Conservation (phyloP, 2,113 vertebrate genomes). For the Harpagus bidentatus region DNA sequence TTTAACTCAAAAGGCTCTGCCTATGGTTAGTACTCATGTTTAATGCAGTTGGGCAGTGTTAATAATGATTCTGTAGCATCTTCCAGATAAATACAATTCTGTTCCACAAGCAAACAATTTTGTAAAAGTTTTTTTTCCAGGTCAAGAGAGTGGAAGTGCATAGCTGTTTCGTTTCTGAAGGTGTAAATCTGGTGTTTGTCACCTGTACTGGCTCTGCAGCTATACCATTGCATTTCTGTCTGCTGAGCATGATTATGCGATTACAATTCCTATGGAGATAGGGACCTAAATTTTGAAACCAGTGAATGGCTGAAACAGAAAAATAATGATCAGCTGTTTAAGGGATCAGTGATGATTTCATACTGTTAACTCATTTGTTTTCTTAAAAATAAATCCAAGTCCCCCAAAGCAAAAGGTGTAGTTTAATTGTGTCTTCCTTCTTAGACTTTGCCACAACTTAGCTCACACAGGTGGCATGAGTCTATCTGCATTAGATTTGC, state of each 20-base stretch:
- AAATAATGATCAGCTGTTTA: conserved; percentile 10
- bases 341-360: background rate
- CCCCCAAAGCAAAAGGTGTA: background rate
- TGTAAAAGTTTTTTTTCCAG: background rate
- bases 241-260: background rate
- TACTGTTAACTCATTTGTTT: background rate
- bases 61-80: background rate
- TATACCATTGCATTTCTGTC: background rate
- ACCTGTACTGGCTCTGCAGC: background rate
- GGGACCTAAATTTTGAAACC: conserved; percentile 15
- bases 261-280: background rate
- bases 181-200: background rate
- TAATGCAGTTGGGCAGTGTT: background rate
- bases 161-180: background rate
- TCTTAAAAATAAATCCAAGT: background rate
- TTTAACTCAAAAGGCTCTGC: background rate
- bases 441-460: background rate
- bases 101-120: background rate
- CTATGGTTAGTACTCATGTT: background rate
- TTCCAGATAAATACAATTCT: background rate
- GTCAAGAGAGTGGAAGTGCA: background rate
- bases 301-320: background rate
- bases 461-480: conserved; percentile 32
- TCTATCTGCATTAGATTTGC: conserved; percentile 57
- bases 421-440: background rate